Conservation (phyloP, 2,113 vertebrate genomes). For the Myotis lucifugus region DNA sequence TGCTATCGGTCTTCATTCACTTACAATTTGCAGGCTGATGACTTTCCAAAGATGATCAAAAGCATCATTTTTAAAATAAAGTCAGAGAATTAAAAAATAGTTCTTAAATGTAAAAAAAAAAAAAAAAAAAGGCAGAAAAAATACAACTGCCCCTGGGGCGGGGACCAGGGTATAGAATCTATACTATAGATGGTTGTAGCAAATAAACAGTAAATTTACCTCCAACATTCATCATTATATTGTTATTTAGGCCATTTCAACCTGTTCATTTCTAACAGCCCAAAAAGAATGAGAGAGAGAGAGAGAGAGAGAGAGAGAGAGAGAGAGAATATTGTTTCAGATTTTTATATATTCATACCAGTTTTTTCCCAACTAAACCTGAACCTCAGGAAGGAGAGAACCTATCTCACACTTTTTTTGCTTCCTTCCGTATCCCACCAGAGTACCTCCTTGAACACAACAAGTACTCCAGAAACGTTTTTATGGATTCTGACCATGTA, state of each 20-base stretch:
- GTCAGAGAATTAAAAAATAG: not conserved
- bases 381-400: not conserved
- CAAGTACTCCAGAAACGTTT: not conserved
- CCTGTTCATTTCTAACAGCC: no score
- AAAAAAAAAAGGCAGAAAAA: not conserved
- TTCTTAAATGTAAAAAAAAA: not conserved
- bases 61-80: not conserved
- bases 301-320: no score
- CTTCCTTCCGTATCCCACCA: not conserved
- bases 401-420: not conserved
- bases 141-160: not conserved
- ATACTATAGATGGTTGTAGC: not conserved
- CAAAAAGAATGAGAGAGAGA: no score
- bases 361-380: not conserved
- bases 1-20: not conserved
- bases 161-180: not conserved
- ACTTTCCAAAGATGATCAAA: slow-evolving; percentile 41
- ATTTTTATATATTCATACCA: not conserved
- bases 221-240: not conserved
- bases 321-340: not conserved
- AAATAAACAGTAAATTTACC: not conserved
- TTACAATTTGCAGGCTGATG: slow-evolving; percentile 12
- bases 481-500: not conserved
- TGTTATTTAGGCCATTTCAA: not conserved
- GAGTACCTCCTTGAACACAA: not conserved